Base-by-base conservation (phyloP, 1,140 invertebrate genomes). In the Lanistes nyassanus region DNA sequence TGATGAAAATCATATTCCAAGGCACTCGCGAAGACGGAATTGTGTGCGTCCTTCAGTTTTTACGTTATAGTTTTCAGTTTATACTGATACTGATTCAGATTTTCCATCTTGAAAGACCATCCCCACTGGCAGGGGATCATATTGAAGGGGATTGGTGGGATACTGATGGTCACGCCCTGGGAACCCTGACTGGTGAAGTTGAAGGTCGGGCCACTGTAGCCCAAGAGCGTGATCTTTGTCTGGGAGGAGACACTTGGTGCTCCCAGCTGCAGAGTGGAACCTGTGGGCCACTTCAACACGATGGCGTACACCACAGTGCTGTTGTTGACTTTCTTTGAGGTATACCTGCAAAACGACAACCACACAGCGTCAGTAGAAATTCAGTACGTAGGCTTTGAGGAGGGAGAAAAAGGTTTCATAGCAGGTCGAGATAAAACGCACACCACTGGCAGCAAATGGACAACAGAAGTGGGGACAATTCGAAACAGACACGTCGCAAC, bases 301-400 rank as follows among this genome's bases (percentile, higher is more conserved):
- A 92, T 92, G 3, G 92, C 93, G 86, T 94, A 95, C 2, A 95
- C 87, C 3, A 94, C 53, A 87, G 88, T 76, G 19, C 58, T 64
- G 7, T 81, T 64, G 9, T 62, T 65, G 21, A 47, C 56, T 16
- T 85, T 90, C 55, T 90, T 89, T 0, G 94, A 95, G 19, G 79
- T 82, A 47, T 83, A 88, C 87, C 86, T 83, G 47, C 42, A 76
- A 71, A 2, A 47, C 0, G 1, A 47, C 19, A 13, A 13, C 42
- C 5, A 47, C 5, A 42, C 39, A n/a, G n/a, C n/a, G n/a, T n/a
- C n/a, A n/a, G n/a, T n/a, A n/a, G n/a, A n/a, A n/a, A n/a, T n/a
- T n/a, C n/a, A n/a, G n/a, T n/a, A n/a, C n/a, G n/a, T n/a, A n/a
- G n/a, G n/a, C n/a, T n/a, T n/a, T n/a, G n/a, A n/a, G n/a, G n/a